A percentile compares a stretch with the other conserved stretches of the same genome.
Evolutionary conservation across 2,113 vertebrate species (phyloP).

Genomic region (Etheostoma spectabile): DNA sequence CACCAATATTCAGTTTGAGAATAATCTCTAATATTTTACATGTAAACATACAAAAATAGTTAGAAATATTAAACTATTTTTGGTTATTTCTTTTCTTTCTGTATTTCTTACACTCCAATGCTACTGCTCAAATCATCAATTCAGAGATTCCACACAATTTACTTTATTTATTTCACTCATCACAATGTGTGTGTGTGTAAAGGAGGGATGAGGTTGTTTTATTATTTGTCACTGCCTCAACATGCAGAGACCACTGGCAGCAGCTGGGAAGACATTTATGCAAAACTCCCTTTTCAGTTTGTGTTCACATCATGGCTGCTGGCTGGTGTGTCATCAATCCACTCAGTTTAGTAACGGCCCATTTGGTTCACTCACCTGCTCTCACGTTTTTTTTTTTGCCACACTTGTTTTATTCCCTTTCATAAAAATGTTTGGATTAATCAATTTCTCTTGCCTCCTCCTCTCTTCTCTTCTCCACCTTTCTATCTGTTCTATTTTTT

Average conservation of each 20-base stretch:
- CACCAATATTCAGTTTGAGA: background rate
- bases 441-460: background rate
- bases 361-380: conserved; percentile 23
- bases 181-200: background rate
- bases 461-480: background rate
- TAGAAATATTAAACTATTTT: background rate
- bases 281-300: conserved; percentile 9
- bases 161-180: background rate
- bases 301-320: conserved; percentile 14
- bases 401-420: background rate
- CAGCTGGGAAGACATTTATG: background rate
- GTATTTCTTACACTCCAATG: background rate
- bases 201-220: background rate
- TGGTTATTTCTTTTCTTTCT: background rate
- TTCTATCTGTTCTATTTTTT: background rate
- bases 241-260: background rate
- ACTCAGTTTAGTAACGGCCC: conserved; percentile 15
- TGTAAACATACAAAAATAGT: background rate
- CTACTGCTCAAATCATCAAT: background rate
- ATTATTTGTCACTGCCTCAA: no score
- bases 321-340: conserved; percentile 1
- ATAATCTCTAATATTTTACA: background rate
- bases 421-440: conserved; percentile 2
- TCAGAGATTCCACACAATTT: background rate
- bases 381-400: conserved; percentile 8